Evolutionary conservation across 1,140 invertebrate species (phyloP), one percentile per base, ranked within the genome.

Genomic region (Battus philenor): DNA sequence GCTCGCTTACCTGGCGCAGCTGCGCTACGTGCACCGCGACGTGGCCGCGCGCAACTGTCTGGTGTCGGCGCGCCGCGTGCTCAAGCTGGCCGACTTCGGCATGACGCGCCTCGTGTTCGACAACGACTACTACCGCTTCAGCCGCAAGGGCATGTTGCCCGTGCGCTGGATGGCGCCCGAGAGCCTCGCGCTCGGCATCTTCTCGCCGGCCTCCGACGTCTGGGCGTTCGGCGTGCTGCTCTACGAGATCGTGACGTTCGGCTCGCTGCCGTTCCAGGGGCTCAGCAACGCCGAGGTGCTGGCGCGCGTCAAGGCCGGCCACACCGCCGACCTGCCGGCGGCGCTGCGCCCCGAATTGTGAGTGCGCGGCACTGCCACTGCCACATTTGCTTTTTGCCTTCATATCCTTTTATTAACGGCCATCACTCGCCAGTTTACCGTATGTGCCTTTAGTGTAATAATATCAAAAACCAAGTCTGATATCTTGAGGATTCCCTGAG

Each of bases 131-230:
- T 95, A 95, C 66, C 90, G 92, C 48, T 95, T 96, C 56, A 94
- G 92, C 65, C 90, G 95, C 13, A 93, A 93, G 73, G 95, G 93
- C 8, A 93, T 96, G 88, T 75, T 97, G 31, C 96, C 96, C 0
- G 95, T 98, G 8, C 87, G 96, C 60, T 98, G 96, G 97, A 98
- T 98, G 96, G 90, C 94, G 1, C 94, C 94, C 0, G 95, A 96
- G 80, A 92, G 91, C 34, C 71, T 97, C 1, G 89, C 86, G 0
- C 77, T 93, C 5, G 94, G 95, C n/a, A 86, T 94, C n/a, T 97
- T 95, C 67, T 94, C 93, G 4, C 89, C 92, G 6, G 90, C 91
- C 2, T 95, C 94, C 0, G 95, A 97, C 73, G 90, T 97, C 12
- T 96, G 94, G 94, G 93, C 93, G 10, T 95, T 91, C 60, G 95